Conservation (phyloP, 2,797 vertebrate species). For the Coracias cyanogaster region DNA sequence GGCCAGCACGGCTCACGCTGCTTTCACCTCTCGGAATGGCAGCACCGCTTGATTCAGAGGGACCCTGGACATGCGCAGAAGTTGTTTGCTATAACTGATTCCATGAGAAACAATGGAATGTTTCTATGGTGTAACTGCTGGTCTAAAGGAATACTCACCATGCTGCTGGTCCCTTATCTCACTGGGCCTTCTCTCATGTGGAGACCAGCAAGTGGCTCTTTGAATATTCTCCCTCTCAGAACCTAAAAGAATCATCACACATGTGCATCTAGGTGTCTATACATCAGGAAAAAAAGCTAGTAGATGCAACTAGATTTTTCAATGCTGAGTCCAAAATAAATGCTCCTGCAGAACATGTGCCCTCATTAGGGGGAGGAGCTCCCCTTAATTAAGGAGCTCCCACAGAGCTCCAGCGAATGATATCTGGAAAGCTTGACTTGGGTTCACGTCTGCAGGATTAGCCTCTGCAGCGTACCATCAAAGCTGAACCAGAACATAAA, state of each 20-base stretch:
- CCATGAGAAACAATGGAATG: not conserved
- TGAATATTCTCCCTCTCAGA: not conserved
- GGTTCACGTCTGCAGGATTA: conserved; percentile 24
- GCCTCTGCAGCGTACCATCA: not conserved
- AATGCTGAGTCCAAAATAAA: not conserved
- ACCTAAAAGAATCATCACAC: conserved; percentile 35
- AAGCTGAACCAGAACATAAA: not conserved
- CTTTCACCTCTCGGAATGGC: not conserved
- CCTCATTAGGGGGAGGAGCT: not conserved
- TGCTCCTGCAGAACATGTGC: not conserved
- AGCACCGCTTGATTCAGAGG: not conserved
- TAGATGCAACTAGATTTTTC: not conserved
- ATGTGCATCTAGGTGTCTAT: not conserved
- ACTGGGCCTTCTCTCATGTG: not conserved
- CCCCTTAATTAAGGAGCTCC: too few relatives aligned
- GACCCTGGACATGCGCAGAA: not conserved
- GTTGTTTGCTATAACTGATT: not conserved
- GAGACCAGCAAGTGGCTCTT: not conserved
- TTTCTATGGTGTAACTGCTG: not conserved
- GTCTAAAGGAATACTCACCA: conserved; percentile 41
- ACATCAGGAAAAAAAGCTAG: not conserved
- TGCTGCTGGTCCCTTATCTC: conserved; percentile 12
- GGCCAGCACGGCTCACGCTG: not conserved
- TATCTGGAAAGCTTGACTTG: not conserved
- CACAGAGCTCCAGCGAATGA: not conserved